phyloP scores from a whole-genome alignment of 1,140 invertebrate genomes.

The Pseudomyrmex flavicornis region DNA sequence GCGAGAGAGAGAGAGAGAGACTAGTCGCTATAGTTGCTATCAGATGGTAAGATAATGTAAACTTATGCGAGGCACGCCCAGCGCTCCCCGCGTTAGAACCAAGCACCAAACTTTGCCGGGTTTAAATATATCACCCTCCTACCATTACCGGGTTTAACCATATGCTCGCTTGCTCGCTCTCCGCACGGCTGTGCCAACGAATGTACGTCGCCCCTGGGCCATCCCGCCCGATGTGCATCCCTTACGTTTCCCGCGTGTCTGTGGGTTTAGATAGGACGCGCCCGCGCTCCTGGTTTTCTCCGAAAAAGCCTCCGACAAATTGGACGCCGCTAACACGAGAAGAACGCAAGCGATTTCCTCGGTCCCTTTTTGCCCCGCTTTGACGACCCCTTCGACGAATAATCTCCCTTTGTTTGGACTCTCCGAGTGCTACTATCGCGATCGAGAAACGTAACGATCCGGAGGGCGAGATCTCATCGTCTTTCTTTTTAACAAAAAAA shows the following conservation, averaged over 20 bases:
- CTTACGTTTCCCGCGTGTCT: constrained; percentile 63
- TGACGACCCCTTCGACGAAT: constrained; percentile 30
- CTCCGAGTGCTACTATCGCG: background rate
- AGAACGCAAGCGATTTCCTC: constrained; percentile 36
- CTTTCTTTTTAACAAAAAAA: no score
- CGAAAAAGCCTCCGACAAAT: constrained; percentile 69
- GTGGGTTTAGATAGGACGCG: constrained; percentile 73
- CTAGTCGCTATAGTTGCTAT: constrained; percentile 78
- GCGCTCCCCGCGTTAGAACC: constrained; percentile 69
- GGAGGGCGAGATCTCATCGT: no score
- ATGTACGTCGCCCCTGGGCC: constrained; percentile 53
- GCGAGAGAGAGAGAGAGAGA: constrained; percentile 61
- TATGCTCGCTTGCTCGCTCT: constrained; percentile 76
- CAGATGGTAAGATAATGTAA: constrained; percentile 85
- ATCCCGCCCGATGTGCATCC: constrained; percentile 65
- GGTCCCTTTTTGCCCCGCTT: background rate
- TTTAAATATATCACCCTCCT: constrained; percentile 84
- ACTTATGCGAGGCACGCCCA: constrained; percentile 85
- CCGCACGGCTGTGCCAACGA: constrained; percentile 37
- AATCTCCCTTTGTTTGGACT: constrained; percentile 23
- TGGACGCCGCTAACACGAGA: constrained; percentile 34
- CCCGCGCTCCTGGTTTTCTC: constrained; percentile 1
- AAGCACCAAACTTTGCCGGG: constrained; percentile 82
- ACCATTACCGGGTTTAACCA: constrained; percentile 83
- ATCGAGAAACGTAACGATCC: no score